Conservation (phyloP, 2,888 invertebrate species). For the Cerastis rubricosa region DNA sequence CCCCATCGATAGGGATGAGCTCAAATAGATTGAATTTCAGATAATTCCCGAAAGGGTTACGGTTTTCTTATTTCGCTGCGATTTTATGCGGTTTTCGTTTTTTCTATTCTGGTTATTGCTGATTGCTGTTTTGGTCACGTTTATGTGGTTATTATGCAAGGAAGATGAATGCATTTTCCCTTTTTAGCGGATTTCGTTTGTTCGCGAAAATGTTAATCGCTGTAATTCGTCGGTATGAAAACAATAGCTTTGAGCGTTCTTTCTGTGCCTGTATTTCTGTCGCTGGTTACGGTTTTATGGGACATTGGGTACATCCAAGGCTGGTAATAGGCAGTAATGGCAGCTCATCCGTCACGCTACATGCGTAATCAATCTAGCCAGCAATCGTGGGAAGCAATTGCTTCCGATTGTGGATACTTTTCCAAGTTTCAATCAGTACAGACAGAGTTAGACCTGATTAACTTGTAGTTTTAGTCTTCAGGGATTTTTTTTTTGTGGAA, state of each 20-base stretch:
- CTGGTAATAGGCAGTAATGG: slow-evolving; percentile 67
- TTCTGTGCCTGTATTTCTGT: slow-evolving; percentile 27
- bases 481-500: neutral
- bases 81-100: slow-evolving; percentile 70
- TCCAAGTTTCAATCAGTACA: slow-evolving; percentile 26
- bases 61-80: slow-evolving; percentile 82
- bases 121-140: slow-evolving; percentile 69
- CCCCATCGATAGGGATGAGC: slow-evolving; percentile 86
- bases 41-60: slow-evolving; percentile 84
- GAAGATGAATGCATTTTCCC: slow-evolving; percentile 63
- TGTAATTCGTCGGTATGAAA: slow-evolving; percentile 45
- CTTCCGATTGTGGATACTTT: slow-evolving; percentile 39
- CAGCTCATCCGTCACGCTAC: slow-evolving; percentile 70
- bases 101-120: slow-evolving; percentile 65
- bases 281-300: slow-evolving; percentile 32
- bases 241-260: slow-evolving; percentile 37
- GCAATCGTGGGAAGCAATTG: slow-evolving; percentile 68
- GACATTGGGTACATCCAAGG: slow-evolving; percentile 44
- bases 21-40: slow-evolving; percentile 89
- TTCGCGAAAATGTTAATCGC: slow-evolving; percentile 48
- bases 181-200: slow-evolving; percentile 57
- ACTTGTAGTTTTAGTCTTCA: neutral
- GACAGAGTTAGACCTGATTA: neutral
- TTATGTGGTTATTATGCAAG: slow-evolving; percentile 68
- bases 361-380: slow-evolving; percentile 54